A percentile compares a stretch with the other conserved stretches of the same genome.
Conservation (phyloP, 2,113 vertebrate genomes). For the Acrocephalus kingi region DNA sequence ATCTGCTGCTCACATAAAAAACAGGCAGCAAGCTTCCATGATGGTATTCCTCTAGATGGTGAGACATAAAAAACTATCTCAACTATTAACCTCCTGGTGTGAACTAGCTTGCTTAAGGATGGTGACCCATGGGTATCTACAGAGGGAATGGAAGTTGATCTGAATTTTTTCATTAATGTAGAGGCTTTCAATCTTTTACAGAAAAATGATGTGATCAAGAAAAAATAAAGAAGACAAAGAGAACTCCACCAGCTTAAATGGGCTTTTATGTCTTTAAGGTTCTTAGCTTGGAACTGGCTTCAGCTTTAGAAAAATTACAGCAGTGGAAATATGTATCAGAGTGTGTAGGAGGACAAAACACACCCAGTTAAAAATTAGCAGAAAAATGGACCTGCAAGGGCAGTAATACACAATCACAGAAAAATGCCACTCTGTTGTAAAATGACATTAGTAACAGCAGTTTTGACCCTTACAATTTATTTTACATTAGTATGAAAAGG, state of each 20-base stretch:
- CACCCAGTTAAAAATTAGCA: neutral
- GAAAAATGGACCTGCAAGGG: neutral
- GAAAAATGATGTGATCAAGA: neutral
- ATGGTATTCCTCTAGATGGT: neutral
- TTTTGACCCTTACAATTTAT: neutral
- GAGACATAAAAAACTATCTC: neutral
- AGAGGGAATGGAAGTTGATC: neutral
- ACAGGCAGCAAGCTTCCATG: neutral
- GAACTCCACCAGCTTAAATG: neutral
- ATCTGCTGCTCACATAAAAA: neutral
- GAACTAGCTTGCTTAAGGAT: neutral
- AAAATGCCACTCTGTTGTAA: neutral
- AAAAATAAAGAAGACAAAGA: neutral
- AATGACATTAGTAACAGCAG: neutral
- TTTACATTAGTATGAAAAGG: neutral
- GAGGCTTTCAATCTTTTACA: neutral
- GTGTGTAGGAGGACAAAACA: neutral
- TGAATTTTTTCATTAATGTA: neutral
- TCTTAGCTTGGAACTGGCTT: neutral
- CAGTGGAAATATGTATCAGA: neutral
- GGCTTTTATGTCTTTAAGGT: neutral
- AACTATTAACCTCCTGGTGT: neutral
- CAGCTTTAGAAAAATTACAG: neutral
- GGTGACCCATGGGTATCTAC: neutral
- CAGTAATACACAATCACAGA: neutral